Percentiles rank a stretch among this genome's conserved stretches.
These are phyloP conservation scores for Hycleus cichorii DNA, from an alignment of 1,140 invertebrate species.

Conservation along the genomic window DNA sequence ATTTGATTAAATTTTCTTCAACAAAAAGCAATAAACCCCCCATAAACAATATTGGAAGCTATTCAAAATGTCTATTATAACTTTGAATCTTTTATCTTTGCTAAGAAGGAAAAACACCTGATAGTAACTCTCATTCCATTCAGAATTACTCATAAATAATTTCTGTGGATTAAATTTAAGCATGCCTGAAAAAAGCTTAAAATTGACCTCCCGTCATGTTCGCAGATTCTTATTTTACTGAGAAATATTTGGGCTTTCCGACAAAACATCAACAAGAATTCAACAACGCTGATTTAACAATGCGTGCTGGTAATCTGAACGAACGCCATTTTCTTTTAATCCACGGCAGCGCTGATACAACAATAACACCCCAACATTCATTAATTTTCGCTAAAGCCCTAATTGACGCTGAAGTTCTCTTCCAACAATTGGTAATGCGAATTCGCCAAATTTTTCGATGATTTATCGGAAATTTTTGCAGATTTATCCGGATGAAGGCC, in stretches of 20 bases:
- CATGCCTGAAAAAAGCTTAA: background rate
- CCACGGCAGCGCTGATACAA: slow-evolving; percentile 72
- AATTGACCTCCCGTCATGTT: slow-evolving; percentile 12
- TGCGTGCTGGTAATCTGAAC: slow-evolving; percentile 57
- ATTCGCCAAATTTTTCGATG: background rate
- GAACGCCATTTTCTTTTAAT: slow-evolving; percentile 57
- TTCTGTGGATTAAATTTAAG: no score
- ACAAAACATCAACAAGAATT: slow-evolving; percentile 59
- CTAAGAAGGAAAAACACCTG: no score
- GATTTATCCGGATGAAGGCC: slow-evolving; percentile 80
- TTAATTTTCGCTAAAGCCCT: slow-evolving; percentile 71
- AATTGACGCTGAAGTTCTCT: slow-evolving; percentile 63
- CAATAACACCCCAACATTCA: slow-evolving; percentile 78
- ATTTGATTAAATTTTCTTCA: no score
- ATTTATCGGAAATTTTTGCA: slow-evolving; percentile 37
- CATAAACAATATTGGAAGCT: no score
- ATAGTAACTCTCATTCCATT: no score
- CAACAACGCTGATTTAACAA: slow-evolving; percentile 64
- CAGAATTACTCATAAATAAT: no score
- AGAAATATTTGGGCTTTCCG: slow-evolving; percentile 69
- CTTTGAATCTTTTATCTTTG: no score
- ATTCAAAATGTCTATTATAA: no score
- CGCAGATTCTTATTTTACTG: slow-evolving; percentile 76
- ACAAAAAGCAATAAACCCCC: no score
- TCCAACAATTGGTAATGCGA: slow-evolving; percentile 63